phyloP scores from a whole-genome alignment of 2,113 vertebrate species.

The Nicator chloris region DNA sequence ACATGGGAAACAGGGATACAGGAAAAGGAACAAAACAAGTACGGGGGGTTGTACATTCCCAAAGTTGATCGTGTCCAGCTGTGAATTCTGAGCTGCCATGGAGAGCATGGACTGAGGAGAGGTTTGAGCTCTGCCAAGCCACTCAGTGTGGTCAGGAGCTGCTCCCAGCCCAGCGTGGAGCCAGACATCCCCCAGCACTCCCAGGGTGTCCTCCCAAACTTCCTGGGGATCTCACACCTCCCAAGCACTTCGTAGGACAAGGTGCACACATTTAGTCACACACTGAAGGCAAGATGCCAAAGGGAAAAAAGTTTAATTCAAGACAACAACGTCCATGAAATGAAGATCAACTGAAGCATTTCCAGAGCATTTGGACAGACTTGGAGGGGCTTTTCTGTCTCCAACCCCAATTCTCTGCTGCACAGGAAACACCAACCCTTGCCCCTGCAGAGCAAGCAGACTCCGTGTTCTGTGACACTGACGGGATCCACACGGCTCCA shows the following conservation, averaged over 20 bases:
- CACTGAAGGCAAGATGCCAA: not conserved
- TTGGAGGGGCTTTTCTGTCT: not conserved
- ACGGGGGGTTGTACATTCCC: not conserved
- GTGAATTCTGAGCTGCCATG: not conserved
- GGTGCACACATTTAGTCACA: not conserved
- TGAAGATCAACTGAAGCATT: conserved; percentile 11
- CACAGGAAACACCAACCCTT: not conserved
- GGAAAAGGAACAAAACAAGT: not conserved
- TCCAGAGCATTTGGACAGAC: not conserved
- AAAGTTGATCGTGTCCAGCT: not conserved
- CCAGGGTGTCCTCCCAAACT: not conserved
- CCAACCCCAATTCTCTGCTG: not conserved
- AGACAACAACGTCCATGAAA: conserved; percentile 33
- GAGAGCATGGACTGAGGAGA: not conserved
- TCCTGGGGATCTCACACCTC: not conserved
- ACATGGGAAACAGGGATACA: not conserved
- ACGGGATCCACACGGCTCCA: not conserved
- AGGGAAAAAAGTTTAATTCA: conserved; percentile 50
- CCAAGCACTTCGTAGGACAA: not conserved
- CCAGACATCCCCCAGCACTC: not conserved
- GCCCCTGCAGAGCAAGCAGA: not conserved
- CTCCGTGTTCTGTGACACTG: not conserved
- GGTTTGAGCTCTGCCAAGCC: not conserved
- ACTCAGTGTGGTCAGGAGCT: not conserved
- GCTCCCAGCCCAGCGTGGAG: not conserved